Conservation (phyloP, 2,888 invertebrate genomes). For the Lasioglossum figueresi region DNA sequence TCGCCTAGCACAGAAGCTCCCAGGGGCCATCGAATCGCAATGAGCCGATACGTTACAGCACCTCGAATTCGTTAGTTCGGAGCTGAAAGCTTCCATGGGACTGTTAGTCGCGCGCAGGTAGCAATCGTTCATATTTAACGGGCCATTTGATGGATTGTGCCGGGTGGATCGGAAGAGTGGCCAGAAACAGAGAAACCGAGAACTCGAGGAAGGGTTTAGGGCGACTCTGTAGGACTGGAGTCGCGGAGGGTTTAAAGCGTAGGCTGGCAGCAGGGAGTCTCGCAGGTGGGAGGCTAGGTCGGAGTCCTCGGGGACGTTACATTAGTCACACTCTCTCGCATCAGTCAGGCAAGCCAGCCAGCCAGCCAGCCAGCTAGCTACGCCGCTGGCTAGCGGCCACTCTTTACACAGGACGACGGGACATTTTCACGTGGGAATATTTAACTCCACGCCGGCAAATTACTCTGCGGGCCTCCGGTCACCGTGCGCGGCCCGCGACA, state of each 20-base stretch:
- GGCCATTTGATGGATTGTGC: slow-evolving; percentile 73
- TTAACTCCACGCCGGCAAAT: slow-evolving; percentile 74
- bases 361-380: background rate
- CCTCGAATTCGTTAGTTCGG: background rate
- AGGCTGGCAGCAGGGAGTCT: slow-evolving; percentile 39
- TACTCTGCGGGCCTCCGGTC: slow-evolving; percentile 66
- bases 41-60: background rate
- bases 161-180: slow-evolving; percentile 10
- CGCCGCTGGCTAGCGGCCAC: slow-evolving; percentile 2
- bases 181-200: slow-evolving; percentile 30
- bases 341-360: slow-evolving; percentile 72
- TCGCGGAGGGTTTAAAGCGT: slow-evolving; percentile 40
- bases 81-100: background rate
- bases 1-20: background rate
- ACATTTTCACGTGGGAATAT: slow-evolving; percentile 79
- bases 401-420: slow-evolving; percentile 50
- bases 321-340: slow-evolving; percentile 78
- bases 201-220: background rate
- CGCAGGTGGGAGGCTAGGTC: slow-evolving; percentile 37
- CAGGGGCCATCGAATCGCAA: background rate
- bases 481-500: slow-evolving; percentile 35
- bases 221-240: slow-evolving; percentile 2
- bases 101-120: background rate
- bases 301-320: slow-evolving; percentile 73
- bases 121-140: slow-evolving; percentile 74